Percentiles rank a stretch among this genome's conserved stretches.
Evolutionary conservation across 2,888 invertebrate genomes (phyloP).

Genomic region (Agriotes lineatus): DNA sequence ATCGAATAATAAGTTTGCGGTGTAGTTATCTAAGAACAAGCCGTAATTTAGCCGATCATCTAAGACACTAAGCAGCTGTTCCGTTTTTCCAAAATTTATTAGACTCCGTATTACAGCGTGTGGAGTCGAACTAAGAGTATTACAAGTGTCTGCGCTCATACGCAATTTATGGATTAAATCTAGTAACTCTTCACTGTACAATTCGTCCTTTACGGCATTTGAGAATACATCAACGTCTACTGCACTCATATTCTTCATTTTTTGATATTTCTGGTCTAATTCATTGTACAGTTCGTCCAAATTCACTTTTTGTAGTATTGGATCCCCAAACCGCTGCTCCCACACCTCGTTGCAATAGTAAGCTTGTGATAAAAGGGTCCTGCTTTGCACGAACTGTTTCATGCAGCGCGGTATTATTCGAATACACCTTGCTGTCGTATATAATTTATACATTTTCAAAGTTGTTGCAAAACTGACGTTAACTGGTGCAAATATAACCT

Average conservation of each 20-base stretch:
- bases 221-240: conserved; percentile 88
- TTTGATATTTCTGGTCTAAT: conserved; percentile 76
- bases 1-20: conserved; percentile 85
- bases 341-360: conserved; percentile 81
- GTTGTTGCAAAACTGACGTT: neutral
- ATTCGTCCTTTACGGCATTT: conserved; percentile 72
- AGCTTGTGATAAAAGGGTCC: conserved; percentile 77
- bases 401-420: neutral
- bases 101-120: conserved; percentile 82
- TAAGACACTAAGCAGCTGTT: conserved; percentile 78
- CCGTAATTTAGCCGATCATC: conserved; percentile 90
- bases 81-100: conserved; percentile 69
- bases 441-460: conserved; percentile 30
- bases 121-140: conserved; percentile 82
- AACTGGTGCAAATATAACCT: conserved; percentile 23
- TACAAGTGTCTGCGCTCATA: conserved; percentile 77
- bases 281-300: conserved; percentile 77
- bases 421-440: neutral
- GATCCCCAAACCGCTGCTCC: conserved; percentile 73
- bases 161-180: conserved; percentile 80
- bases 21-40: conserved; percentile 87
- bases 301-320: conserved; percentile 73
- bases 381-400: conserved; percentile 5
- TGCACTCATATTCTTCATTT: conserved; percentile 75
- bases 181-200: conserved; percentile 77